A percentile compares a stretch with the other conserved stretches of the same genome.
phyloP scores from a whole-genome alignment of 30 jellyfish, hydroid and myxozoan species.

The Chironex yamaguchii region DNA sequence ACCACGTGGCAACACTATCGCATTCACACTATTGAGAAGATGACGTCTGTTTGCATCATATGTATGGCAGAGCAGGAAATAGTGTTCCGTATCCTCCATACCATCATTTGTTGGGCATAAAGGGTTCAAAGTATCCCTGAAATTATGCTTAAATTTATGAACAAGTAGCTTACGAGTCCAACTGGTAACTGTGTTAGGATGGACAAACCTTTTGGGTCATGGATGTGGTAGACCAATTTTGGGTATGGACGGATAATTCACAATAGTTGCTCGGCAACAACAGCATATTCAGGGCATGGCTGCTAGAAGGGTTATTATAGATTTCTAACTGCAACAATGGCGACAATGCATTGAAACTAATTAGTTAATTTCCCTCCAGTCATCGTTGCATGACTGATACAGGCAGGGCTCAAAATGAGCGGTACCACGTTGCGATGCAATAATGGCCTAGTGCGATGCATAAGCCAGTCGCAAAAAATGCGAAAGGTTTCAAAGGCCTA shows the following conservation, averaged over 20 bases:
- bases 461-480: no score
- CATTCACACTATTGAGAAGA: constrained; percentile 12
- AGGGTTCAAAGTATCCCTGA: constrained; percentile 19
- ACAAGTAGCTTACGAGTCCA: constrained; percentile 39
- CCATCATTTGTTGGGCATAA: constrained; percentile 9
- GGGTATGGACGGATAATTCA: constrained; percentile 40
- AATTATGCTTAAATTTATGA: constrained; percentile 3
- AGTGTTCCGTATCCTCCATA: constrained; percentile 18
- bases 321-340: no score
- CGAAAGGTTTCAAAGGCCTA: no score
- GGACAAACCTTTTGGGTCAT: constrained; percentile 52
- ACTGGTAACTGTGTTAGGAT: constrained; percentile 49
- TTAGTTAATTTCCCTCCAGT: no score
- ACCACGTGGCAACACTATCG: not conserved
- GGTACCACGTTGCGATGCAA: no score
- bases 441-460: no score
- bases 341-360: no score
- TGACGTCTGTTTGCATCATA: constrained; percentile 22
- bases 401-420: no score
- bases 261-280: constrained; percentile 22
- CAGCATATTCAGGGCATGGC: no score
- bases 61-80: constrained; percentile 23
- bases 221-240: constrained; percentile 46
- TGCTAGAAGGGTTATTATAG: no score
- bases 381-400: no score